Base-by-base conservation (phyloP, 92 coral and sea anemone genomes). In the Umimayanthus chanpuru region DNA sequence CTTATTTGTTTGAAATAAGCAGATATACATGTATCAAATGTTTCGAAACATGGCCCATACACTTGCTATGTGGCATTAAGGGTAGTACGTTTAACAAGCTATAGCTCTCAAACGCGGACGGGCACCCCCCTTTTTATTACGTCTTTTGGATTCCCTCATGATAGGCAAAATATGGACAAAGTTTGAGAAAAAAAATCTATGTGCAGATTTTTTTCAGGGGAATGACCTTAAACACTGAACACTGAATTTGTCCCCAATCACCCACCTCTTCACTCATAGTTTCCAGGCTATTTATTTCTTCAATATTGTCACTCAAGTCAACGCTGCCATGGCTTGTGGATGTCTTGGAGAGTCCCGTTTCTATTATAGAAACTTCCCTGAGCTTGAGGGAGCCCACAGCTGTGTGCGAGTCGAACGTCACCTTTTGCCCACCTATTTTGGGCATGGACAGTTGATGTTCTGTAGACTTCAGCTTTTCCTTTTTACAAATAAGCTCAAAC, bases 301-400 rank as follows among this genome's bases (percentile, higher is more conserved):
- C 87, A n/a, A 83, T 43, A 70, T 5, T 70, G 41, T 8, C 14
- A 16, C 26, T 68, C 77, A 83, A 8, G 28, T 70, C 26, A 68
- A 47, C 78, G 44, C 16, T 83, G 18, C 43, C 85, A 61, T 71
- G 56, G 85, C 47, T 64, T 50, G 58, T 88, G 44, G 89, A 81
- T 3, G 90, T 38, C 47, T 65, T 25, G 18, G 76, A 81, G 12
- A 76, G 61, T 50, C 89, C 92, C 10, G 90, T 87, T 71, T 91
- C 87, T 41, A 91, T 73, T 12, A 95, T 91, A 7, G 93, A 80
- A 28, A 93, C 92, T 83, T 92, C 94, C 72, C 98, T 82, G 76
- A 95, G 92, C 81, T 90, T 93, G 67, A 95, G 72, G 23, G 93
- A 92, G 30, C 98, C 98, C 7, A 95, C 91, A 61, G 93, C 94